Conservation (phyloP, 2,888 invertebrate genomes). For the Diarsia brunnea region DNA sequence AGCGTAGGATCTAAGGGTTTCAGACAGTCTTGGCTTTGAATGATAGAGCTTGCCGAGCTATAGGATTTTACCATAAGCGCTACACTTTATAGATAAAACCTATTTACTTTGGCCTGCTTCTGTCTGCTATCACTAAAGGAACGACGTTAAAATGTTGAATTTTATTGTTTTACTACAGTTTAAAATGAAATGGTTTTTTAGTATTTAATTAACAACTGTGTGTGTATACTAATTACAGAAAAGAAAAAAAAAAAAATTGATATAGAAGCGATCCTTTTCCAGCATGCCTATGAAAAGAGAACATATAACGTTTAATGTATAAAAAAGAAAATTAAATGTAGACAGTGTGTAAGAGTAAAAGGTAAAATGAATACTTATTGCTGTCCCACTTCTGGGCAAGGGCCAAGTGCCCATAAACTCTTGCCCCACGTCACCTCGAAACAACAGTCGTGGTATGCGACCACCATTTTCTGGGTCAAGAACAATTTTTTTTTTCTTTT, state of each 20-base stretch:
- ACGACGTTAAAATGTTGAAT: conserved; percentile 19
- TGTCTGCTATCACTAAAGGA: conserved; percentile 11
- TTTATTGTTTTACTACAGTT: conserved; percentile 14
- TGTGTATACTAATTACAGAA: background rate
- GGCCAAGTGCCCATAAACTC: too few species aligned
- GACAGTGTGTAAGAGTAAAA: background rate
- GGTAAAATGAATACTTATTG: background rate
- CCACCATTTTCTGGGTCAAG: too few species aligned
- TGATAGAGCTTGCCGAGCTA: conserved; percentile 70
- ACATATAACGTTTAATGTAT: background rate
- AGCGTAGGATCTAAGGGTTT: conserved; percentile 72
- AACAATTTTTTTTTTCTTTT: too few species aligned
- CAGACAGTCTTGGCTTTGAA: conserved; percentile 67
- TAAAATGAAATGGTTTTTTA: background rate
- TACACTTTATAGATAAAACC: conserved; percentile 60
- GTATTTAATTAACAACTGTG: background rate
- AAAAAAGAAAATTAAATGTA: background rate
- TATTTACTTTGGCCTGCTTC: conserved; percentile 51
- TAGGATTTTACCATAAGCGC: conserved; percentile 63
- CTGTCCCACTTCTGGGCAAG: too few species aligned
- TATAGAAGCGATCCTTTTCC: background rate
- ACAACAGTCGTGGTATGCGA: too few species aligned
- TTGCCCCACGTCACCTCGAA: too few species aligned
- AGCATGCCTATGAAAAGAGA: background rate
- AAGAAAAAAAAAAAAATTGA: background rate